A percentile compares a stretch with the other conserved stretches of the same genome.
Conservation (phyloP, 2,113 vertebrate species). For the Laticauda laticaudata region DNA sequence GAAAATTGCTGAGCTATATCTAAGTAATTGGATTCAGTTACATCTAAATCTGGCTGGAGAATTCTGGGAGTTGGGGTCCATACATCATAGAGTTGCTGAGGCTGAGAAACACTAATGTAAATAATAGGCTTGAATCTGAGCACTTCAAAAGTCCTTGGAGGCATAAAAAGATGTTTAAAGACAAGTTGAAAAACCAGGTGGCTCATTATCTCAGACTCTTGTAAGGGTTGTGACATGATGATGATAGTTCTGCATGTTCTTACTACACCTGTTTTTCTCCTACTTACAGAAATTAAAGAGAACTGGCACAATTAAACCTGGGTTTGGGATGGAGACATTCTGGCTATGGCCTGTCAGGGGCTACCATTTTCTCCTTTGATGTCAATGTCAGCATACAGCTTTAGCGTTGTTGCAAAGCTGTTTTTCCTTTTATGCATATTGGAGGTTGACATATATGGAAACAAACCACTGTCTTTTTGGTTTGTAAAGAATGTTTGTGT, state of each 20-base stretch:
- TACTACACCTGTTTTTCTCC: not conserved
- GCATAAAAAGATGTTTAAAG: not conserved
- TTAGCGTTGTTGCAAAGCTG: not conserved
- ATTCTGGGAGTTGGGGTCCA: not conserved
- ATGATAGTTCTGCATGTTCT: conserved; percentile 7
- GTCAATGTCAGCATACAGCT: not conserved
- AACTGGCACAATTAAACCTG: rapidly evolving
- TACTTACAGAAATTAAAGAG: not conserved
- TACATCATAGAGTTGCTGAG: not conserved
- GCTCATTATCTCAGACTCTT: not conserved
- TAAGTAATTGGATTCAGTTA: not conserved
- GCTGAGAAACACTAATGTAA: not conserved
- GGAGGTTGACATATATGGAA: not conserved
- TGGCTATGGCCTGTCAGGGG: not conserved
- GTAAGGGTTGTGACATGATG: not conserved
- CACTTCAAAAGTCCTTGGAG: conserved; percentile 2
- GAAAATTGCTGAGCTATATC: not conserved
- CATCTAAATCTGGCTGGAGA: not conserved
- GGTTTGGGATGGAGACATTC: not conserved
- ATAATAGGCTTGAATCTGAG: not conserved
- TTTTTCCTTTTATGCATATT: not conserved
- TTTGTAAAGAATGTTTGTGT: not conserved
- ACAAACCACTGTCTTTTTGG: not conserved
- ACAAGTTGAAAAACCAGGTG: conserved; percentile 1
- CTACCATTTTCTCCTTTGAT: not conserved